Evolutionary conservation across 2,797 vertebrate species (phyloP).

Genomic region (Rousettus madagascariensis): DNA sequence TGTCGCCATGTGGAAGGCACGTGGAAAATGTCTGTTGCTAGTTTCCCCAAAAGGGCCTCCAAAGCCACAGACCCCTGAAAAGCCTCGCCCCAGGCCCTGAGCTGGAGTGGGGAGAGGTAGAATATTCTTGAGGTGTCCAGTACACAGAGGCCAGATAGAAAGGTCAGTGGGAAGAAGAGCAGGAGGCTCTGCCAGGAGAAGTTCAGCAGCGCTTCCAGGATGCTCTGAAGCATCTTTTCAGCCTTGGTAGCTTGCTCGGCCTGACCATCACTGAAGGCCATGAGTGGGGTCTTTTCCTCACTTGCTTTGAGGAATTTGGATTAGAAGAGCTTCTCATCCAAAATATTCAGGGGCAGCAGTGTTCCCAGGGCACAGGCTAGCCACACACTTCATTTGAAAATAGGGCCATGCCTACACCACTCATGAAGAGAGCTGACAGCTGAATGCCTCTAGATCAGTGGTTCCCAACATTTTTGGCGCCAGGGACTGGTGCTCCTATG

Average conservation of each 20-base stretch:
- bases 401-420: constrained; percentile 96
- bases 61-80: constrained; percentile 90
- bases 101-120: constrained; percentile 87
- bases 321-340: constrained; percentile 97
- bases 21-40: constrained; percentile 86
- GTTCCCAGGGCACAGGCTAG: constrained; percentile 96
- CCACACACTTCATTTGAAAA: constrained; percentile 96
- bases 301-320: constrained; percentile 94
- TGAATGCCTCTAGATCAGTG: constrained; percentile 88
- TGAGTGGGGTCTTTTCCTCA: constrained; percentile 94
- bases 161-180: constrained; percentile 91
- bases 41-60: constrained; percentile 89
- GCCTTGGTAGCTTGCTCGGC: constrained; percentile 93
- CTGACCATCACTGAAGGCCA: constrained; percentile 99
- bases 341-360: constrained; percentile 99
- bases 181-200: constrained; percentile 92
- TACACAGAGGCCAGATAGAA: constrained; percentile 93
- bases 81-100: constrained; percentile 89
- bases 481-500: too few relatives aligned
- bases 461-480: too few relatives aligned
- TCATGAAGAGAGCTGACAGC: constrained; percentile 96
- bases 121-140: constrained; percentile 85
- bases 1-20: constrained; percentile 87
- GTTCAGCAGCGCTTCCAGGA: constrained; percentile 93
- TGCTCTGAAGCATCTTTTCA: constrained; percentile 97